phyloP scores from a whole-genome alignment of 2,888 invertebrate genomes.

The Philereme transversata region DNA sequence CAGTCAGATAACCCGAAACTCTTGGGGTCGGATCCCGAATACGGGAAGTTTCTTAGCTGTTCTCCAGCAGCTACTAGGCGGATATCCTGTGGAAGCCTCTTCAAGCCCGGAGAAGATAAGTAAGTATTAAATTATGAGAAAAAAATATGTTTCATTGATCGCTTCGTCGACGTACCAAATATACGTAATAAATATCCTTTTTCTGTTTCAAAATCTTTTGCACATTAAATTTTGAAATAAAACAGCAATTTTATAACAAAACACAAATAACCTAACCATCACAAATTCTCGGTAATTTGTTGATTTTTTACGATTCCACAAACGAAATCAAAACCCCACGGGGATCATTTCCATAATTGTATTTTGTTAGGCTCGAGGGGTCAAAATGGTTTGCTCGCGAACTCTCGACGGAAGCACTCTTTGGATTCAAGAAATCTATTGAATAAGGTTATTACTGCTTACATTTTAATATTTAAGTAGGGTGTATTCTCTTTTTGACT shows the following conservation, averaged over 20 bases:
- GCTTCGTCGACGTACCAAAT: too few species aligned
- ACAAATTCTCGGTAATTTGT: neutral
- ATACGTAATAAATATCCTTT: too few species aligned
- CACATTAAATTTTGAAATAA: too few species aligned
- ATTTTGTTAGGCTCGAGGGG: constrained; percentile 21
- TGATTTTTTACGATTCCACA: constrained; percentile 4
- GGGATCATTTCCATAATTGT: constrained; percentile 25
- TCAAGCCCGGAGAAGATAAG: constrained; percentile 89
- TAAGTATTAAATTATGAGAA: constrained; percentile 54
- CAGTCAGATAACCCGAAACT: constrained; percentile 85
- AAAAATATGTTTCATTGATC: too few species aligned
- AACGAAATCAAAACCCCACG: constrained; percentile 7
- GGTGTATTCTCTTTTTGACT: constrained; percentile 17
- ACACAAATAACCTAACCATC: too few species aligned
- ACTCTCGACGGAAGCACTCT: constrained; percentile 24
- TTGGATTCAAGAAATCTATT: constrained; percentile 27
- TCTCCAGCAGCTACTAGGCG: constrained; percentile 94
- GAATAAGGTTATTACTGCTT: constrained; percentile 29
- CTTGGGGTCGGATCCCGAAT: constrained; percentile 85
- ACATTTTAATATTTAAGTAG: constrained; percentile 24
- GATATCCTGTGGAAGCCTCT: constrained; percentile 95
- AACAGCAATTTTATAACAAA: too few species aligned
- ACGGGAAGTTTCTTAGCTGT: constrained; percentile 86
- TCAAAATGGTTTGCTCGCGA: constrained; percentile 13
- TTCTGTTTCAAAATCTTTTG: too few species aligned